A percentile compares a stretch with the other conserved stretches of the same genome.
phyloP scores from a whole-genome alignment of 2,113 vertebrate species.

The human (Homo sapiens) region DNA sequence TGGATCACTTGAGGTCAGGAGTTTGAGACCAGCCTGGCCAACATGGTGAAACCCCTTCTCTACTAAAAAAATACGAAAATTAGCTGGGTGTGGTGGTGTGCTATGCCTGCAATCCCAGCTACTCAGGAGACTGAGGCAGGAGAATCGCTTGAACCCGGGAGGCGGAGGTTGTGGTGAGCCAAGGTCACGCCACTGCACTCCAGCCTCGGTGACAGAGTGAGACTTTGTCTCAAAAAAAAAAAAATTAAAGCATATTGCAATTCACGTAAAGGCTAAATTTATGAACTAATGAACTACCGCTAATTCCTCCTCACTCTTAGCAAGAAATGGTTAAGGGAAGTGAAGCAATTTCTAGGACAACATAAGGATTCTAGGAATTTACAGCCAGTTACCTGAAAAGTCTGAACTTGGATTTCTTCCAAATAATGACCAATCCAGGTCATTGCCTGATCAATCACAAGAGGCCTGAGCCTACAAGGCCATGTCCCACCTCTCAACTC shows the following conservation, averaged over 20 bases:
- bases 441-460: not conserved
- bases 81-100: too few species aligned
- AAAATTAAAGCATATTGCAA: slow-evolving; percentile 1
- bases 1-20: too few species aligned
- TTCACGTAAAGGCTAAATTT: slow-evolving; percentile 23
- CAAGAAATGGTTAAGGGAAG: not conserved
- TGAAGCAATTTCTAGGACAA: slow-evolving; percentile 27
- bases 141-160: too few species aligned
- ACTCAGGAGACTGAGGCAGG: too few species aligned
- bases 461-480: not conserved
- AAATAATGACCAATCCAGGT: not conserved
- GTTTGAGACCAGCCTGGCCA: too few species aligned
- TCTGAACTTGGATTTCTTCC: slow-evolving; percentile 32
- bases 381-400: slow-evolving; percentile 51
- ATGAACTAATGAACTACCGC: not conserved
- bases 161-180: too few species aligned
- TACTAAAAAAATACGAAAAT: too few species aligned
- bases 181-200: too few species aligned
- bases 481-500: not conserved
- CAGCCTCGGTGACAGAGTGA: too few species aligned
- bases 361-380: slow-evolving; percentile 45
- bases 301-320: slow-evolving; percentile 8
- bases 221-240: too few species aligned
- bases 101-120: too few species aligned
- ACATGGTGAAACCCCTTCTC: too few species aligned